These are phyloP conservation scores for Pristionchus arcanus DNA, from an alignment of 2,888 invertebrate genomes.

Conservation along the genomic window DNA sequence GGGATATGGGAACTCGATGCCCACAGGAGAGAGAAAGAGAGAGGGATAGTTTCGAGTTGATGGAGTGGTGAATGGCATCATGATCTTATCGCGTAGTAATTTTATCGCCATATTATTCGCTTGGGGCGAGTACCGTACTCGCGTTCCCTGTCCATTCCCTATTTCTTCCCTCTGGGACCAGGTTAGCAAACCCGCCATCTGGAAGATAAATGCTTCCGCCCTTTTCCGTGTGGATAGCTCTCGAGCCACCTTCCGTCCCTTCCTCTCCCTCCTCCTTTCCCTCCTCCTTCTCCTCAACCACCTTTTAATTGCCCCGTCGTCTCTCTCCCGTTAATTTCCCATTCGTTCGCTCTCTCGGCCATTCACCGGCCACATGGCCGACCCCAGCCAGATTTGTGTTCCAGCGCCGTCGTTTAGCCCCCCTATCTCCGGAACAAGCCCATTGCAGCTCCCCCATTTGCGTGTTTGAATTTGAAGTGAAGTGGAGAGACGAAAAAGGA, in stretches of 20 bases:
- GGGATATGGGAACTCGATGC: neutral
- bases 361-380: neutral
- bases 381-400: neutral
- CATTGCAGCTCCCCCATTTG: neutral
- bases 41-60: too few species aligned
- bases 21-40: neutral
- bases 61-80: too few species aligned
- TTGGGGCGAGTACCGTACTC: too few species aligned
- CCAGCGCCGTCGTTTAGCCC: neutral
- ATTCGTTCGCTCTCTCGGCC: neutral
- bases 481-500: neutral
- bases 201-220: constrained; percentile 34
- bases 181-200: neutral
- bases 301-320: constrained; percentile 23
- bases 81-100: too few species aligned
- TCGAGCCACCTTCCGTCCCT: neutral
- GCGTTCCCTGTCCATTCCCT: neutral
- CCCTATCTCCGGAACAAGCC: neutral
- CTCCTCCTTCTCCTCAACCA: neutral
- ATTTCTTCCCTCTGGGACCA: neutral
- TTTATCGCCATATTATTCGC: too few species aligned
- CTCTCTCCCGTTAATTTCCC: neutral
- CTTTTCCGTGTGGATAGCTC: constrained; percentile 15
- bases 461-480: constrained; percentile 25
- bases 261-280: neutral